Evolutionary conservation across 2,797 vertebrate genomes (phyloP).

Genomic region (Pempheris klunzingeri): DNA sequence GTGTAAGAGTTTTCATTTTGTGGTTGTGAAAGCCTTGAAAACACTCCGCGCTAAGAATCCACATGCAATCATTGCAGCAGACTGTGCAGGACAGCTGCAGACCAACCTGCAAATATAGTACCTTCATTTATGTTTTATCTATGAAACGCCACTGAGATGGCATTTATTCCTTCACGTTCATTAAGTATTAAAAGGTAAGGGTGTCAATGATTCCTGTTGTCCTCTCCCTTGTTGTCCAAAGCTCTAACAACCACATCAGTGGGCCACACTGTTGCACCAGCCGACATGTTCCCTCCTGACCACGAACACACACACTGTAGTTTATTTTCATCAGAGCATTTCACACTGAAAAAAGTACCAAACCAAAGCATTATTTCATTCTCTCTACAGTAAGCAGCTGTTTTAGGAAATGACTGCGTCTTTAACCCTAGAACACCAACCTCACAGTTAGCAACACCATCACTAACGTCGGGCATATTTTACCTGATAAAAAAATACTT

Average conservation of each 20-base stretch:
- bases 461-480: no score
- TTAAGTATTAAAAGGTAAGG: not conserved
- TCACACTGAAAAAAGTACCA: not conserved
- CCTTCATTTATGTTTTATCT: not conserved
- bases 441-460: no score
- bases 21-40: conserved; percentile 25
- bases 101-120: not conserved
- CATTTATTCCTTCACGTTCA: no score
- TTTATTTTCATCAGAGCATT: no score
- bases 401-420: not conserved
- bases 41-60: not conserved
- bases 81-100: conserved; percentile 10
- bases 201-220: not conserved
- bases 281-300: not conserved
- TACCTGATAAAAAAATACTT: no score
- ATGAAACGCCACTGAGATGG: not conserved
- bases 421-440: no score
- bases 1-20: not conserved
- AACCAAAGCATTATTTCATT: not conserved
- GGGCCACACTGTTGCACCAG: not conserved
- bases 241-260: no score
- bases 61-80: conserved; percentile 13
- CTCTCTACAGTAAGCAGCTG: not conserved
- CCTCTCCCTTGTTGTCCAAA: not conserved
- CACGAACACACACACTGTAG: not conserved